Conservation (phyloP, 2,113 vertebrate genomes). For the Hucho hucho region DNA sequence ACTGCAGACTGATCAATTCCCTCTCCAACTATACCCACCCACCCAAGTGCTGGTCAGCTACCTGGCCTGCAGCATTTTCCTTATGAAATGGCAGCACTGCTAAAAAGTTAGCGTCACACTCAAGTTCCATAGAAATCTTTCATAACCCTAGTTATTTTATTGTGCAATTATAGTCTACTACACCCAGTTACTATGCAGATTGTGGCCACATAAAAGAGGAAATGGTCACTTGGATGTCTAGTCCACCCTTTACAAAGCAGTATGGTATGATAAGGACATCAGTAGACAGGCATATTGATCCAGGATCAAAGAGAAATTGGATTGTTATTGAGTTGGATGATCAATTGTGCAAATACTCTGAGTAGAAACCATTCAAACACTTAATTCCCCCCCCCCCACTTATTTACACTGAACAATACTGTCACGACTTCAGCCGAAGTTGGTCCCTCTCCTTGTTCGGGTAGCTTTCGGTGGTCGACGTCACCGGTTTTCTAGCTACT, state of each 20-base stretch:
- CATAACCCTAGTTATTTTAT: conserved; percentile 38
- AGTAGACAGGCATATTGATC: too few species aligned
- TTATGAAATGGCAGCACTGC: conserved; percentile 7
- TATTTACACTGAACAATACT: too few species aligned
- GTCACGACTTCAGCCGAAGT: too few species aligned
- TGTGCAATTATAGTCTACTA: conserved; percentile 49
- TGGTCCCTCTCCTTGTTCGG: too few species aligned
- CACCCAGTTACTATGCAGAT: conserved; percentile 49
- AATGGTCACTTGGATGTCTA: conserved; percentile 46
- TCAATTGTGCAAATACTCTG: too few species aligned
- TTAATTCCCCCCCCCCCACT: too few species aligned
- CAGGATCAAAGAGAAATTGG: too few species aligned
- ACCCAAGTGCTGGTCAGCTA: conserved; percentile 42
- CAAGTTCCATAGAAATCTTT: conserved; percentile 17
- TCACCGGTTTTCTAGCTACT: too few species aligned
- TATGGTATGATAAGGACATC: too few species aligned
- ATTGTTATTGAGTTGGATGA: too few species aligned
- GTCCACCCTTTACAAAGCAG: conserved; percentile 1
- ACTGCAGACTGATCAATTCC: conserved; percentile 11
- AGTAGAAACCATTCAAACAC: too few species aligned
- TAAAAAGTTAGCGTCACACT: conserved; percentile 14
- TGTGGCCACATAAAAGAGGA: conserved; percentile 65
- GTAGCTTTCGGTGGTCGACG: too few species aligned
- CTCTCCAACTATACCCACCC: neutral
- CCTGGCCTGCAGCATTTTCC: conserved; percentile 19